Conservation (phyloP, 2,113 vertebrate species). For the Lichenostomus cassidix region DNA sequence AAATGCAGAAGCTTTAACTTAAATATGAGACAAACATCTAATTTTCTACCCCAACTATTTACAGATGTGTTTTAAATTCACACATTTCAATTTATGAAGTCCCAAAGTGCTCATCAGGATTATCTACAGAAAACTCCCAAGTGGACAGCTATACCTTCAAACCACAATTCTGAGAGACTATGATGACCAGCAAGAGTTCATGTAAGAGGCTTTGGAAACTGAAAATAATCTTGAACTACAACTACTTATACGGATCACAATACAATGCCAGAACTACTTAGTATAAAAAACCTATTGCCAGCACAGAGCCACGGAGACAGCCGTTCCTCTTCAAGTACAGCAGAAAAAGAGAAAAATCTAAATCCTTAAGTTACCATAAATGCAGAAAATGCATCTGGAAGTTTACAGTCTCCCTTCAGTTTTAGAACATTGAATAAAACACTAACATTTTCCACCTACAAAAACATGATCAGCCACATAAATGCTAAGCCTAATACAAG, state of each 20-base stretch:
- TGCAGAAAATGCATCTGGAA: not conserved
- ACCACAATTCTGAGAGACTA: not conserved
- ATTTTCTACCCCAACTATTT: not conserved
- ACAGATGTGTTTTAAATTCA: not conserved
- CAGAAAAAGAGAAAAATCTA: not conserved
- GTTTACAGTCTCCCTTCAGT: not conserved
- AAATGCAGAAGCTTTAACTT: not conserved
- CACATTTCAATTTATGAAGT: not conserved
- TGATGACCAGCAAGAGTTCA: not conserved
- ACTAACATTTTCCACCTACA: not conserved
- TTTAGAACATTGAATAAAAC: not conserved
- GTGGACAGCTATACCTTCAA: not conserved
- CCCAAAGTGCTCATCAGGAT: not conserved
- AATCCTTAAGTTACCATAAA: not conserved
- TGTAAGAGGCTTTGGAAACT: not conserved
- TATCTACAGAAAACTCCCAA: not conserved
- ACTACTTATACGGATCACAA: not conserved
- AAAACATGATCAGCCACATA: not conserved
- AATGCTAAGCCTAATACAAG: not conserved
- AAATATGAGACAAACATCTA: not conserved
- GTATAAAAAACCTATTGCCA: not conserved
- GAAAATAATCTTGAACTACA: not conserved
- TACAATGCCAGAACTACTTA: not conserved
- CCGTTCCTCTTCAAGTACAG: fast-evolving
- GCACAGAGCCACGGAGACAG: not conserved